Evolutionary conservation across 37 sponge, comb jelly and placozoan genomes (phyloP).

Genomic region (Aplysina aerophoba): DNA sequence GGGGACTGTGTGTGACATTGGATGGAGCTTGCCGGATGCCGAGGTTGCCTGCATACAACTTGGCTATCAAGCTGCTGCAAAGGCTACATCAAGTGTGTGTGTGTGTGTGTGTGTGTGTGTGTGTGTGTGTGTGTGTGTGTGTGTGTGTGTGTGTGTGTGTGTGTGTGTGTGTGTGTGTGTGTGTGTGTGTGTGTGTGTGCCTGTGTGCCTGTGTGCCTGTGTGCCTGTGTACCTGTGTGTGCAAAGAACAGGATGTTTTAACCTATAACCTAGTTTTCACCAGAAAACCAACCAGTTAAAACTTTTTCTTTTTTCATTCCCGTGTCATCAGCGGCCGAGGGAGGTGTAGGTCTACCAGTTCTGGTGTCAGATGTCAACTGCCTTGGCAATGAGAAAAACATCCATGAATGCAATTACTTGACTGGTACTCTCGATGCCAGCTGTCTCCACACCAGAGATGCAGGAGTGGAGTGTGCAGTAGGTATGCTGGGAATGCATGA

Average conservation of each 20-base stretch:
- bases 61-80: slow-evolving; percentile 13
- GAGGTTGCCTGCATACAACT: slow-evolving; percentile 40
- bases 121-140: no score
- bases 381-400: slow-evolving; percentile 25
- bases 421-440: neutral
- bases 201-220: no score
- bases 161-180: no score
- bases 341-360: neutral
- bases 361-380: slow-evolving; percentile 24
- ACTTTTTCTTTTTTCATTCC: neutral
- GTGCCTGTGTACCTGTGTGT: no score
- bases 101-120: no score
- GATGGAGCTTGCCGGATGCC: slow-evolving; percentile 29
- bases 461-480: slow-evolving; percentile 40
- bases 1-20: slow-evolving; percentile 29
- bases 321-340: neutral
- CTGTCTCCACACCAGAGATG: slow-evolving; percentile 36
- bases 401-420: slow-evolving; percentile 14
- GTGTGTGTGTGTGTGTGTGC: no score
- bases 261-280: neutral
- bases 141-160: no score
- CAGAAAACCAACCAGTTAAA: neutral
- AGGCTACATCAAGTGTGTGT: neutral
- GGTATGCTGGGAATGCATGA: no score
- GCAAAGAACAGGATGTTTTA: neutral